Conservation (phyloP, 2,113 vertebrate genomes). For the Laticauda laticaudata region DNA sequence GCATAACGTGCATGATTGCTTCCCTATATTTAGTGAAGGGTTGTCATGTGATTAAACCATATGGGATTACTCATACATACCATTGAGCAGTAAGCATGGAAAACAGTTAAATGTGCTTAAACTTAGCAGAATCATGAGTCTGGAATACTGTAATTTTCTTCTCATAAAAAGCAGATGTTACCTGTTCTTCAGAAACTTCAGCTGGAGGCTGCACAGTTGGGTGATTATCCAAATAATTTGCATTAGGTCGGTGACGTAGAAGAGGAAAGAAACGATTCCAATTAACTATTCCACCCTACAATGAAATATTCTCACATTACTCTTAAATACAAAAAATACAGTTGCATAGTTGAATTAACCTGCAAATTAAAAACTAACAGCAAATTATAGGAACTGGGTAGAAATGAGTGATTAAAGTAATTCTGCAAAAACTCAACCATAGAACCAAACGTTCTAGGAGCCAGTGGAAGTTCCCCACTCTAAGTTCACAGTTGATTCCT, state of each 20-base stretch:
- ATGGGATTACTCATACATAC: background rate
- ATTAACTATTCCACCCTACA: constrained; percentile 84
- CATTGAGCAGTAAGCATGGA: background rate
- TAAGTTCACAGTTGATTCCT: background rate
- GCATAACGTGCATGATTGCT: background rate
- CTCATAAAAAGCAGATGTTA: constrained; percentile 50
- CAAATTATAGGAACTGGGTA: background rate
- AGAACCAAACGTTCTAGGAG: background rate
- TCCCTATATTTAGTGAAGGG: background rate
- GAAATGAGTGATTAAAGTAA: background rate
- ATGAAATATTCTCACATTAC: constrained; percentile 39
- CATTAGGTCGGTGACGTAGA: constrained; percentile 78
- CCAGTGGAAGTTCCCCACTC: background rate
- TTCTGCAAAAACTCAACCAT: background rate
- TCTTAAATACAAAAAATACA: constrained; percentile 21
- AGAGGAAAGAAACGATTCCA: constrained; percentile 90
- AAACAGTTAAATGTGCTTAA: background rate
- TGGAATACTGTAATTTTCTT: background rate
- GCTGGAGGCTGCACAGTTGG: constrained; percentile 73
- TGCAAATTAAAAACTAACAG: background rate
- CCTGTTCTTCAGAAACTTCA: constrained; percentile 91
- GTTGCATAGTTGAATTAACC: constrained; percentile 1
- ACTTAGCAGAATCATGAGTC: background rate
- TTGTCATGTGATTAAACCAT: background rate
- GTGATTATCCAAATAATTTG: constrained; percentile 70